phyloP scores from a whole-genome alignment of 2,113 vertebrate species.

The Illadopsis cleaveri region DNA sequence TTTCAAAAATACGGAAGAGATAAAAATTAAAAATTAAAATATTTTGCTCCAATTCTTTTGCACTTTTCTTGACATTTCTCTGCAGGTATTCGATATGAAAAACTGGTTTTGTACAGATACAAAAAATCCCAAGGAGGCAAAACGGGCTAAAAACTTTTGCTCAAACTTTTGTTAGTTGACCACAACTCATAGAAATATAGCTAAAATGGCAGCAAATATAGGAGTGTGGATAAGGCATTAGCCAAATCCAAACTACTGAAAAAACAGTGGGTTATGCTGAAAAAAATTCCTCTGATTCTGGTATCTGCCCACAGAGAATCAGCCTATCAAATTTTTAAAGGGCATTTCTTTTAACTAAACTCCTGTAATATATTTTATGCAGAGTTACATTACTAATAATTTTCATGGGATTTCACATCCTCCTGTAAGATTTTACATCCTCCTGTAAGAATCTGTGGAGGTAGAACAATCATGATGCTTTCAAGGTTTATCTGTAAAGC shows the following conservation, averaged over 20 bases:
- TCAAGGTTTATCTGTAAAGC: background rate
- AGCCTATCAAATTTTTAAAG: constrained; percentile 15
- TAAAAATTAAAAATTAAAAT: background rate
- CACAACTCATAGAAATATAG: background rate
- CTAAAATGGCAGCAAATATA: background rate
- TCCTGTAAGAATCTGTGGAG: background rate
- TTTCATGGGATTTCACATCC: constrained; percentile 12
- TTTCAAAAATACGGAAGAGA: background rate
- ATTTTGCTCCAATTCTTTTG: background rate
- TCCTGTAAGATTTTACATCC: background rate
- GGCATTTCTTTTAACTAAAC: constrained; percentile 36
- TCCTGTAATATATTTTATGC: constrained; percentile 7
- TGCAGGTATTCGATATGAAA: background rate
- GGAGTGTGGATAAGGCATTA: background rate
- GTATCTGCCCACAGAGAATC: background rate
- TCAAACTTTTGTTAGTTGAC: background rate
- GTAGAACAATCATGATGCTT: background rate
- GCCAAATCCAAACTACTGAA: background rate
- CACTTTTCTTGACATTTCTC: background rate
- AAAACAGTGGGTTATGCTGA: background rate
- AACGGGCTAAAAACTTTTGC: background rate
- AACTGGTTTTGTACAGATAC: background rate
- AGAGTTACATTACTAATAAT: constrained; percentile 2
- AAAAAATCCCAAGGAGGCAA: background rate
- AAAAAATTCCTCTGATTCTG: background rate